Evolutionary conservation across 2,888 invertebrate species (phyloP).

Genomic region (Tenthredo mesomela): DNA sequence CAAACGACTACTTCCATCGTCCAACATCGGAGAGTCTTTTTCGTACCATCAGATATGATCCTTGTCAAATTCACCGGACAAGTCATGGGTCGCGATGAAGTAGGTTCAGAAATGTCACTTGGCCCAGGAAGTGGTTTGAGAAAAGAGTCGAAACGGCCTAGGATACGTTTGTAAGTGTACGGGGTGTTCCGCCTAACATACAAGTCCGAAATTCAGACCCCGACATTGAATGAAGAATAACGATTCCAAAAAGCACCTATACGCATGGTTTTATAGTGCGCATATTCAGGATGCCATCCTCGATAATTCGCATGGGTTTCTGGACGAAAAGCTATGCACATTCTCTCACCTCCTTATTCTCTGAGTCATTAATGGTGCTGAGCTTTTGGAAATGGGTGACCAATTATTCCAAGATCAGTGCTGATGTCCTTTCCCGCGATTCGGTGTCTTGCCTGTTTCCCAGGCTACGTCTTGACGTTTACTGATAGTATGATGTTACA

Average conservation of each 20-base stretch:
- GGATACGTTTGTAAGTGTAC: neutral
- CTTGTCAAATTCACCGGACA: slow-evolving; percentile 19
- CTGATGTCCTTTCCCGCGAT: neutral
- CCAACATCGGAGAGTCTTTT: slow-evolving; percentile 8
- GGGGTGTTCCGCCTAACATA: neutral
- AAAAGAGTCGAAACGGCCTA: neutral
- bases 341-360: neutral
- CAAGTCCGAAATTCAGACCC: neutral
- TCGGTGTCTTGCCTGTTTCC: neutral
- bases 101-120: slow-evolving; percentile 25
- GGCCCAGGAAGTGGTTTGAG: neutral
- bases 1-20: slow-evolving; percentile 7
- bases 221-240: neutral
- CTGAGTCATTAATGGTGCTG: neutral
- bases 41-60: slow-evolving; percentile 24
- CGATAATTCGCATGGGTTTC: neutral
- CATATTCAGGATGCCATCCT: neutral
- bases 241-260: neutral
- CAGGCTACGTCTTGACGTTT: neutral
- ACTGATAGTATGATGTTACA: neutral
- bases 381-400: neutral
- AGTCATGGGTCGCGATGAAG: slow-evolving; percentile 23
- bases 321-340: neutral
- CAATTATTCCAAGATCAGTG: neutral
- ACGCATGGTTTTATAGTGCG: neutral